Evolutionary conservation across 2,888 invertebrate genomes (phyloP), one percentile per base, ranked within the genome.

Genomic region (Oligia fasciuncula): DNA sequence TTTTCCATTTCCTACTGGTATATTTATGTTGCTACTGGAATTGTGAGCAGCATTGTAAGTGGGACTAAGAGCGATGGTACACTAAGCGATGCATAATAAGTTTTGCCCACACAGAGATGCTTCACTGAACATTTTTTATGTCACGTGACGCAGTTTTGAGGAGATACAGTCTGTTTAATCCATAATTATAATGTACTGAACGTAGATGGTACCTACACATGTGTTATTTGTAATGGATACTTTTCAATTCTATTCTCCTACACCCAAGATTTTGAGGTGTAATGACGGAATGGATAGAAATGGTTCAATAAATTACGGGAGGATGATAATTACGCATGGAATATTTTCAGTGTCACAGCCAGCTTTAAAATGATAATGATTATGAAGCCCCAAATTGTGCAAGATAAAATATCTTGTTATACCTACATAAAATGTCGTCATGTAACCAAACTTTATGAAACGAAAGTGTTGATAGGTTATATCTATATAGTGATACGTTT

Each of bases 21-120:
- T 80, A 76, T 76, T 83, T 71, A 82, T 67, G 70, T 74, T 76
- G 73, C 73, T 73, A 79, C 60, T 71, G 23, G 67, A 67, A 72
- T 63, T 84, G 79, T 79, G 84, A 79, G 63, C 35, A 29, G 82
- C 66, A 85, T 79, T 71, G 23, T 79, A 69, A 76, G 60, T 76
- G 62, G 62, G 19, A 51, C 73, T 74, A 17, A 54, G 51, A 78
- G 63, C 57, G 19, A 68, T 4, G 75, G n/a, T 14, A 76, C 43
- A 70, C 66, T 49, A 29, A 62, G 72, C 49, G 23, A 40, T 76
- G 84, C 57, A 84, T 84, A 84, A 73, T 75, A 84, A 81, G 72
- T 63, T 62, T 6, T 62, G n/a, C 46, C 46, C 46, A 49, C 17
- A 60, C 17, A 60, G 6, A 60, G 23, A 71, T 62, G 72, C 29